phyloP scores from a whole-genome alignment of 2,113 vertebrate genomes.

The Psammodynastes pulverulentus region DNA sequence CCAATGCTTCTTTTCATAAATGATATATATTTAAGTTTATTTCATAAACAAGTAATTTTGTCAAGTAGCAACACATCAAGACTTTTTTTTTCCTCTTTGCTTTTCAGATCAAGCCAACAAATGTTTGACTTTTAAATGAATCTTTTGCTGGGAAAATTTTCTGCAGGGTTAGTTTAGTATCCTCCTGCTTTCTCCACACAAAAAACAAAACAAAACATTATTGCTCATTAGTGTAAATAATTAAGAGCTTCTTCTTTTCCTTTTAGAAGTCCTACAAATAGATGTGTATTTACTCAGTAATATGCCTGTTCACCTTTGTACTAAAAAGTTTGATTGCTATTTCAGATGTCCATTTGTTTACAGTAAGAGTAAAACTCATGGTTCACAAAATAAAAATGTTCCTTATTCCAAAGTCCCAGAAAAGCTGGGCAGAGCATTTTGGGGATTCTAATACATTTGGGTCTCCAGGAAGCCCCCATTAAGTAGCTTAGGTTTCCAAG shows the following conservation, averaged over 20 bases:
- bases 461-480: neutral
- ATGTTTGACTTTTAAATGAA: constrained; percentile 3
- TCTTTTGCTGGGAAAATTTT: constrained; percentile 3
- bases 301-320: neutral
- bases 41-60: neutral
- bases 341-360: constrained; percentile 19
- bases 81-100: neutral
- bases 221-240: constrained; percentile 52
- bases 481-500: neutral
- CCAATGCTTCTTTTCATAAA: neutral
- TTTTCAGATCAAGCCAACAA: neutral
- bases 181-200: neutral
- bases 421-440: neutral
- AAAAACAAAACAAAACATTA: constrained; percentile 28
- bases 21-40: neutral
- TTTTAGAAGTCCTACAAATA: constrained; percentile 16
- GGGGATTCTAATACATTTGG: neutral
- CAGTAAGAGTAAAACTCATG: neutral
- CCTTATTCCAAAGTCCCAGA: neutral
- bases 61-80: neutral
- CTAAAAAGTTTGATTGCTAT: neutral
- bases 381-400: neutral
- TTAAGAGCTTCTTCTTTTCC: constrained; percentile 49
- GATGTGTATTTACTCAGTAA: neutral
- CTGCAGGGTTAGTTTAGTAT: neutral